These are phyloP conservation scores for Paradisaea rubra DNA, from an alignment of 2,113 vertebrate genomes.

Conservation along the genomic window DNA sequence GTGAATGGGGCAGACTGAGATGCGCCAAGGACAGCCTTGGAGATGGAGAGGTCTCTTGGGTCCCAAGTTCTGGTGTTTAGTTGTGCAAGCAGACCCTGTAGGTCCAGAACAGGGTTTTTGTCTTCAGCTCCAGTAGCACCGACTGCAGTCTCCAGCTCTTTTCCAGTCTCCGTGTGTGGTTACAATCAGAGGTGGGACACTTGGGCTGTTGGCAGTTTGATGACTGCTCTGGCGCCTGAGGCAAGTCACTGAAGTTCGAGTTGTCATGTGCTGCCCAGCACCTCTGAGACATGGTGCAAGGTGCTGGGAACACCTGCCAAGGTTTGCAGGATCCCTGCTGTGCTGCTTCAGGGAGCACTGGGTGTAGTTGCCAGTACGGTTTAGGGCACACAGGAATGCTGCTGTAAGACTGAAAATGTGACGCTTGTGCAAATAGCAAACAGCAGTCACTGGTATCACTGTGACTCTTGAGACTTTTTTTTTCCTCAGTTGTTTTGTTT, in stretches of 20 bases:
- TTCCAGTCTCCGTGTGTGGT: rapidly evolving
- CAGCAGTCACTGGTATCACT: neutral
- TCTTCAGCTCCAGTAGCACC: neutral
- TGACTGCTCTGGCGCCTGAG: neutral
- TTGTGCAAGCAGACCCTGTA: neutral
- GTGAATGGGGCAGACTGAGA: neutral
- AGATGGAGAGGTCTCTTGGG: neutral
- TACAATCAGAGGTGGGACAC: neutral
- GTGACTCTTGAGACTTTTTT: neutral
- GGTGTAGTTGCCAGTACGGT: neutral
- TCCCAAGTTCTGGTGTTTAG: neutral
- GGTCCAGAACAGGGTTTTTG: neutral
- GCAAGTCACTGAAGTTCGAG: neutral
- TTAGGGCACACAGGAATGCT: neutral
- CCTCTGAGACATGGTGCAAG: neutral
- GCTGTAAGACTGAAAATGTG: neutral
- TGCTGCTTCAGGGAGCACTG: neutral
- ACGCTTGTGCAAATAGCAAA: neutral
- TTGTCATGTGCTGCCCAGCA: neutral
- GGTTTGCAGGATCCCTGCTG: neutral
- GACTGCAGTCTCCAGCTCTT: neutral
- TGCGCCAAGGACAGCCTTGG: neutral
- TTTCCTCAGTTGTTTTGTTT: neutral
- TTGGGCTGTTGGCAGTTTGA: neutral
- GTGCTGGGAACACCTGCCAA: neutral